Conservation (phyloP, 2,888 invertebrate species). For the Oligia strigilis region DNA sequence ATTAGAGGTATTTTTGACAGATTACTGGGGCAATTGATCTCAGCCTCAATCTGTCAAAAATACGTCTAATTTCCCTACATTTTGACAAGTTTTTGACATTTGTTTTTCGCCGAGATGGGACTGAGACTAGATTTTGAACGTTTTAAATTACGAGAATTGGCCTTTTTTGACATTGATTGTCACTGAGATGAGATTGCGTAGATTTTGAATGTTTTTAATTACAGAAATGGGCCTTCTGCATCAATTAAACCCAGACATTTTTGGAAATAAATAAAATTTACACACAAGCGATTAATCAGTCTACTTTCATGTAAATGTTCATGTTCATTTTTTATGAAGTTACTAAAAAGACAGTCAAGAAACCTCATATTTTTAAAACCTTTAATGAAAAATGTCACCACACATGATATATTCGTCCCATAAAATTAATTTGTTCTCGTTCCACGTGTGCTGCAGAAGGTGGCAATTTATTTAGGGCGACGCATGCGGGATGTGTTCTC, state of each 20-base stretch:
- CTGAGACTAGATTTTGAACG: no score
- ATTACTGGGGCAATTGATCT: no score
- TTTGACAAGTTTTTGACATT: no score
- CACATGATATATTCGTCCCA: slow-evolving; percentile 36
- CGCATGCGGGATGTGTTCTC: slow-evolving; percentile 82
- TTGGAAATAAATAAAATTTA: slow-evolving; percentile 30
- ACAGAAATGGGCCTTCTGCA: neutral
- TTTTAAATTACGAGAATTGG: no score
- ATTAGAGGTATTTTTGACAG: no score
- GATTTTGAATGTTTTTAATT: no score
- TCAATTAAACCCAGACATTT: slow-evolving; percentile 47
- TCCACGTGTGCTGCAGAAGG: slow-evolving; percentile 50
- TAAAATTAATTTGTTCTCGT: slow-evolving; percentile 51
- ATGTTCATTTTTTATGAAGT: slow-evolving; percentile 11
- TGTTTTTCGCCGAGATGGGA: no score
- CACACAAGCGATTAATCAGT: slow-evolving; percentile 16
- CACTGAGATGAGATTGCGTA: no score
- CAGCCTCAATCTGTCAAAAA: no score
- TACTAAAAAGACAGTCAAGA: slow-evolving; percentile 17
- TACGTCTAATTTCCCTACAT: no score
- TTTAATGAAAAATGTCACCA: slow-evolving; percentile 54
- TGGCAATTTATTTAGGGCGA: slow-evolving; percentile 65
- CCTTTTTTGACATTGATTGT: no score
- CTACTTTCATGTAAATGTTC: slow-evolving; percentile 34
- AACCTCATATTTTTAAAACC: slow-evolving; percentile 31